Evolutionary conservation across 1,140 invertebrate genomes (phyloP), one percentile per base, ranked within the genome.

Genomic region (Probaryconus sp.): DNA sequence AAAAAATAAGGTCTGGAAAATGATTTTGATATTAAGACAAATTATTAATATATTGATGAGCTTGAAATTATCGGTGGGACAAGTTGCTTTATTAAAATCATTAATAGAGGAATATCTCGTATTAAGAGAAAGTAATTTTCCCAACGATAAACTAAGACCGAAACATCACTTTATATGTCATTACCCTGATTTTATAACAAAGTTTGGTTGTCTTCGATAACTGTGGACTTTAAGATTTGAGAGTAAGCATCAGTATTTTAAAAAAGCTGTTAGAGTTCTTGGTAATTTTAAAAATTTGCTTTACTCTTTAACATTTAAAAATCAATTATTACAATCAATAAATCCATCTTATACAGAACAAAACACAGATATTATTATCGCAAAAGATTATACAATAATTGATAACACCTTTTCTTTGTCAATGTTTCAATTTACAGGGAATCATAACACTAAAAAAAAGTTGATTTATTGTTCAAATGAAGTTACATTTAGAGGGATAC

Each of bases 221-320:
- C 11, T 45, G 7, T 60, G 55, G 55, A 60, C 55, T 45, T 16
- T 60, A n/a, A 43, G 55, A 35, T 43, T 45, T 24, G 48, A 53
- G 9, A 53, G 33, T 42, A 42, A 42, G 21, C 33, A 53, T 50
- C 16, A 31, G 18, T 50, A 24, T 35, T 50, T 31, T 33, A 50
- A 33, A 10, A 1, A 50, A 18, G 17, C 3, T 37, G 33, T 53
- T 1, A 37, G 30, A 37, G 31, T 37, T 13, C n/a, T 3, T 6
- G 3, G 2, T 4, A 53, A 53, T 16, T 53, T 31, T 37, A 53
- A 53, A 37, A 53, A 53, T 10, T 7, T 37, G 20, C 10, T 45
- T 11, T 28, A 11, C 1, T 26, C 42, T 21, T 5, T 37, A 2
- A 1, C 48, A 35, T n/a, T 16, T 1, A 14, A 21, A 38, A 16